Percentiles rank a stretch among this genome's conserved stretches.
These are phyloP conservation scores for Amblyornis subalaris DNA, from an alignment of 2,113 vertebrate genomes.

Conservation along the genomic window DNA sequence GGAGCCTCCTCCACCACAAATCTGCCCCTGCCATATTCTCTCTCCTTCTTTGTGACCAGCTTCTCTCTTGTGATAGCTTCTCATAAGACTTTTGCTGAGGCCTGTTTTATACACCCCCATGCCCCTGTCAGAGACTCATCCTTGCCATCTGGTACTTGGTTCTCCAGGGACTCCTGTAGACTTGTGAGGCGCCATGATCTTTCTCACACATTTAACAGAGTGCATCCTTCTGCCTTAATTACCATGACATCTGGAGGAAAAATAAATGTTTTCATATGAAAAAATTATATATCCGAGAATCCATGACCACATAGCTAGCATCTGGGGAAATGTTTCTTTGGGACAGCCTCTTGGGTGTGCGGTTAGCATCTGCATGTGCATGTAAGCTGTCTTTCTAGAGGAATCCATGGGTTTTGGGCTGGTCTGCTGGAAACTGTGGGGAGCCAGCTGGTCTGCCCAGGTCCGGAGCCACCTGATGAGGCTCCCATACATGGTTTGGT, in stretches of 20 bases:
- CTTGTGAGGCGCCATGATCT: background rate
- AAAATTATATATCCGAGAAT: conserved; percentile 12
- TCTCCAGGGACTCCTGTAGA: background rate
- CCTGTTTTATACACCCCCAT: background rate
- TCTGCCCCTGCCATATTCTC: background rate
- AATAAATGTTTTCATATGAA: conserved; percentile 16
- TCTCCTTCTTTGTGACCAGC: background rate
- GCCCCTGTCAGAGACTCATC: background rate
- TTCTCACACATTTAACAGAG: background rate
- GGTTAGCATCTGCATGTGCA: background rate
- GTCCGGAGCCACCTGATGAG: background rate
- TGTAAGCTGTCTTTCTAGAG: background rate
- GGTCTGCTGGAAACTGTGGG: background rate
- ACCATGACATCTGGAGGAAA: background rate
- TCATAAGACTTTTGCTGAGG: background rate
- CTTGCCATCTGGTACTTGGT: background rate
- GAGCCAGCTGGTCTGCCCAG: background rate
- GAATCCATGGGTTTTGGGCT: background rate
- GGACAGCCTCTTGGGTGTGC: background rate
- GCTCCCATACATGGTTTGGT: background rate
- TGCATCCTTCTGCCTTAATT: background rate
- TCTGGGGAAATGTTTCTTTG: background rate
- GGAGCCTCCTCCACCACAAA: background rate
- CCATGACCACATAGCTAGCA: background rate
- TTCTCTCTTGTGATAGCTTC: background rate